Evolutionary conservation across 2,888 invertebrate species (phyloP).

Genomic region (Mellilla xanthometata): DNA sequence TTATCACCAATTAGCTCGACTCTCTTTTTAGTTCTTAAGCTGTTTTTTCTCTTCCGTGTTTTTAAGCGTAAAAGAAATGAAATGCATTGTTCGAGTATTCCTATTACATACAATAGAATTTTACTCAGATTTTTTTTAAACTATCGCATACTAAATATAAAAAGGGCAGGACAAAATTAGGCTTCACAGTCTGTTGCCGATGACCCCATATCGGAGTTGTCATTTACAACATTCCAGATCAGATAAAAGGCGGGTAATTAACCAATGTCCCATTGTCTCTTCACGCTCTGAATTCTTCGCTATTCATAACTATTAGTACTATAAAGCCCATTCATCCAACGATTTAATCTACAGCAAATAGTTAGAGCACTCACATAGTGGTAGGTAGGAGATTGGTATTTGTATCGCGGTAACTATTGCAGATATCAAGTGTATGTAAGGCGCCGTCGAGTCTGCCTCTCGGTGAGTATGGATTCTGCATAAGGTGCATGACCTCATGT

Average conservation of each 20-base stretch:
- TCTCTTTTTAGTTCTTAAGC: no score
- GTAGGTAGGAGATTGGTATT: not conserved
- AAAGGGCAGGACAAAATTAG: slow-evolving; percentile 1
- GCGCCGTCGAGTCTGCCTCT: slow-evolving; percentile 62
- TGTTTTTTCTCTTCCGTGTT: no score
- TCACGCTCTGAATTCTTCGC: slow-evolving; percentile 68
- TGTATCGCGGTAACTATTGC: slow-evolving; percentile 54
- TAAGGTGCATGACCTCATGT: slow-evolving; percentile 68
- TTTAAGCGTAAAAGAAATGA: no score
- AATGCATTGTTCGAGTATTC: no score
- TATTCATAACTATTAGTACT: slow-evolving; percentile 47
- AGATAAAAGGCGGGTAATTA: slow-evolving; percentile 38
- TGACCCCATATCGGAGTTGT: slow-evolving; percentile 28
- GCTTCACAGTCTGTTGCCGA: slow-evolving; percentile 10
- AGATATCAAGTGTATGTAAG: slow-evolving; percentile 50
- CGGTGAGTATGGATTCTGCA: slow-evolving; percentile 50
- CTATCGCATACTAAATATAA: no score
- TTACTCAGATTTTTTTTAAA: no score
- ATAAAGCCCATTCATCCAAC: slow-evolving; percentile 55
- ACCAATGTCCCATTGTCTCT: slow-evolving; percentile 57
- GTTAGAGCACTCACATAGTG: no score
- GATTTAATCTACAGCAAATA: slow-evolving; percentile 52
- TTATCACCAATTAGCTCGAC: no score
- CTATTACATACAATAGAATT: no score
- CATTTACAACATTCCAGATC: slow-evolving; percentile 40